Evolutionary conservation across 2,113 vertebrate species (phyloP), one percentile per base, ranked within the genome.

Genomic region (Turdus rufiventris): DNA sequence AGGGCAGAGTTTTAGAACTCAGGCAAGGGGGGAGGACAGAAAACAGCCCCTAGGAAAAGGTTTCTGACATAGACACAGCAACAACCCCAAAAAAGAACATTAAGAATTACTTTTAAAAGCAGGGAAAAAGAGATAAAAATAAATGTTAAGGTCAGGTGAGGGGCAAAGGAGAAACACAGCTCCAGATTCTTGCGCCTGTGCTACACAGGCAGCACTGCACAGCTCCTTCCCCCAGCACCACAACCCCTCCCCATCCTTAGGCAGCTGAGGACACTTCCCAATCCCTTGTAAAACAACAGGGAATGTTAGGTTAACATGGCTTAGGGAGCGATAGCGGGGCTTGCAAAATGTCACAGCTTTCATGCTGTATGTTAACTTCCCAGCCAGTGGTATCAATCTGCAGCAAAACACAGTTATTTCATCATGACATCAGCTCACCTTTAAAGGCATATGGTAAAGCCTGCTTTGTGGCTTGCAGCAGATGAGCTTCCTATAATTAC

Each of bases 401-500:
- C 94, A 21, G 94, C 94, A 94, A 96, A 97, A 92, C 96, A 96
- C 96, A 87, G 91, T 96, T 95, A 96, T 96, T 97, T 97, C 95
- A 94, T 93, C 90, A 20, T 92, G 93, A 96, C 97, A 97, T 97
- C 91, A 95, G 94, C 77, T 97, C 97, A 96, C 97, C 97, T 97
- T 96, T 96, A 96, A 97, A 97, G 96, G 97, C 96, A 96, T 97
- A 97, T 97, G 96, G 96, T 96, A 97, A 96, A 95, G 96, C 91
- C 96, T 91, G 96, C 96, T 97, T 97, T 96, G 97, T 95, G 93
- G 96, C 95, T 96, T 74, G 96, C 93, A 95, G 96, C 93, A 96
- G 96, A 97, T 96, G 96, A 97, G 97, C 96, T 97, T 96, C 94
- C 97, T 88, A 90, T 97, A 97, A 97, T 97, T 97, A 97, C 97